phyloP scores from a whole-genome alignment of 1,140 invertebrate species.

The Diuraphis noxia region DNA sequence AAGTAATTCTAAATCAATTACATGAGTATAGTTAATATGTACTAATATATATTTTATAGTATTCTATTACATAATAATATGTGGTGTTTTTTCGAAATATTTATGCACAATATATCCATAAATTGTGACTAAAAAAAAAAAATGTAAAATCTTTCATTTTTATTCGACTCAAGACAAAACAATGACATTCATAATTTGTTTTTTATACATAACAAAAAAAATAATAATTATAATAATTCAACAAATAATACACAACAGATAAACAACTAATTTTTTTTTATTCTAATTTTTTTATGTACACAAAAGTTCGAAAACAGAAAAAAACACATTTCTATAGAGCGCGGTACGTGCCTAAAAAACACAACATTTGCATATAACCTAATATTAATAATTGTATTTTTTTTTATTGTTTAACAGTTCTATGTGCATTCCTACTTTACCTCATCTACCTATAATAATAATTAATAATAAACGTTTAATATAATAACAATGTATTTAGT shows the following conservation, averaged over 20 bases:
- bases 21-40: not conserved
- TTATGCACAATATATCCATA: not conserved
- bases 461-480: not conserved
- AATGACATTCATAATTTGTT: constrained; percentile 27
- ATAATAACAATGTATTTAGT: not conserved
- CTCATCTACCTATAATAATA: not conserved
- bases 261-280: constrained; percentile 12
- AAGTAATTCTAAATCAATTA: not conserved
- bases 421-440: not conserved
- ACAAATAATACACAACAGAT: constrained; percentile 46
- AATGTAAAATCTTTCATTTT: constrained; percentile 5
- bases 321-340: constrained; percentile 34
- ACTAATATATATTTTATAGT: not conserved
- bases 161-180: constrained; percentile 38
- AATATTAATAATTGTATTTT: not conserved
- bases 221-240: constrained; percentile 24
- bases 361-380: not conserved
- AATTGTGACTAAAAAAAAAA: not conserved
- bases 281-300: constrained; percentile 36
- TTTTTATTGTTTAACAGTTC: not conserved
- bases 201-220: constrained; percentile 52
- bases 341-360: not conserved
- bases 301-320: constrained; percentile 24
- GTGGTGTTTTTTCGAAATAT: not conserved
- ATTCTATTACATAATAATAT: not conserved